Conservation (phyloP, 2,113 vertebrate genomes). For the Nesoenas mayeri region DNA sequence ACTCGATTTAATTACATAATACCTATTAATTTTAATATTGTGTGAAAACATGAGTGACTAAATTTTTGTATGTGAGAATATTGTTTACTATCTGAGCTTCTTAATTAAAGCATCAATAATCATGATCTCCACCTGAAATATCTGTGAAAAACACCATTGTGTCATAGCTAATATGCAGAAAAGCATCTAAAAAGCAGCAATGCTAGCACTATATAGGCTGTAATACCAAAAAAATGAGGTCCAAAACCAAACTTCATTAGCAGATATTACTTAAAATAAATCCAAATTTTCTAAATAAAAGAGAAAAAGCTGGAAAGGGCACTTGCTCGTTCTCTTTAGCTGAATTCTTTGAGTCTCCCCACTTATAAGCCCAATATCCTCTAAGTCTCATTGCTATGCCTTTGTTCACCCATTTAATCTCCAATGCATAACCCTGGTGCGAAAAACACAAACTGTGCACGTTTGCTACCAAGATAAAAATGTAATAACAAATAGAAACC, state of each 20-base stretch:
- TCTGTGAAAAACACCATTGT: neutral
- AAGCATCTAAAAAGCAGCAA: neutral
- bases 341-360: neutral
- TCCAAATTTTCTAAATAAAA: neutral
- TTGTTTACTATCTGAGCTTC: neutral
- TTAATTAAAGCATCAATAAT: conserved; percentile 1
- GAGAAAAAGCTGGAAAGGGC: neutral
- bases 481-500: neutral
- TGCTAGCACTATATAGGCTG: neutral
- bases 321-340: neutral
- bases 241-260: neutral
- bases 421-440: neutral
- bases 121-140: neutral
- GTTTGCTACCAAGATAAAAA: neutral
- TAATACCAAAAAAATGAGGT: neutral
- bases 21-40: neutral
- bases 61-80: neutral
- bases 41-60: neutral
- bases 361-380: neutral
- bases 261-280: neutral
- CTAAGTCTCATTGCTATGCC: neutral
- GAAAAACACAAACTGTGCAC: neutral
- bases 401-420: neutral
- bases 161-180: neutral
- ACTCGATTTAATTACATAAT: neutral